Percentiles rank a stretch among this genome's conserved stretches.
Conservation (phyloP, 2,888 invertebrate species). For the Melipona beecheii region DNA sequence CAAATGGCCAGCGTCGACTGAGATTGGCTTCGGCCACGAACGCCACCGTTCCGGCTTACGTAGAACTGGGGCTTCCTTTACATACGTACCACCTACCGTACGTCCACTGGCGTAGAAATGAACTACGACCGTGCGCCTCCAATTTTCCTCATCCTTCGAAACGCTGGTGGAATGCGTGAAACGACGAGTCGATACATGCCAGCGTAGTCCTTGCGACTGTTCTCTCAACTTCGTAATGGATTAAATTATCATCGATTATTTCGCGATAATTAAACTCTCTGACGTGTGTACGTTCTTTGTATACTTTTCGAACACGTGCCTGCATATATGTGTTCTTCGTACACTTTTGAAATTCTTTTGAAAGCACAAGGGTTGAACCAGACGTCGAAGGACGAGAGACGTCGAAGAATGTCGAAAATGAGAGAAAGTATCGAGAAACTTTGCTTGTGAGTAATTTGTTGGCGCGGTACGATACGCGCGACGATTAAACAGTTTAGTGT, state of each 20-base stretch:
- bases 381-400: not conserved
- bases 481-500: conserved; percentile 10
- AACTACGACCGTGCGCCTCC: not conserved
- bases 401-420: not conserved
- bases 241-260: no score
- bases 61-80: conserved; percentile 73
- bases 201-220: no score
- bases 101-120: conserved; percentile 58
- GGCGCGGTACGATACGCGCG: not conserved
- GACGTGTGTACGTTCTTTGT: no score
- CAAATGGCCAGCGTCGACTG: conserved; percentile 78
- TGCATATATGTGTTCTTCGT: no score
- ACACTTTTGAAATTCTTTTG: no score
- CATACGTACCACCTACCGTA: conserved; percentile 62
- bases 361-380: no score
- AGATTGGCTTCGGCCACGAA: conserved; percentile 73
- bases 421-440: not conserved
- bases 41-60: conserved; percentile 66
- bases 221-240: no score
- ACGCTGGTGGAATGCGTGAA: no score
- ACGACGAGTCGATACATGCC: no score
- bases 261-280: no score
- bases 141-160: no score
- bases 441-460: conserved; percentile 14
- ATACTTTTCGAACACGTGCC: no score